Evolutionary conservation across 2,797 vertebrate genomes (phyloP).

Genomic region (Phoeniculus purpureus): DNA sequence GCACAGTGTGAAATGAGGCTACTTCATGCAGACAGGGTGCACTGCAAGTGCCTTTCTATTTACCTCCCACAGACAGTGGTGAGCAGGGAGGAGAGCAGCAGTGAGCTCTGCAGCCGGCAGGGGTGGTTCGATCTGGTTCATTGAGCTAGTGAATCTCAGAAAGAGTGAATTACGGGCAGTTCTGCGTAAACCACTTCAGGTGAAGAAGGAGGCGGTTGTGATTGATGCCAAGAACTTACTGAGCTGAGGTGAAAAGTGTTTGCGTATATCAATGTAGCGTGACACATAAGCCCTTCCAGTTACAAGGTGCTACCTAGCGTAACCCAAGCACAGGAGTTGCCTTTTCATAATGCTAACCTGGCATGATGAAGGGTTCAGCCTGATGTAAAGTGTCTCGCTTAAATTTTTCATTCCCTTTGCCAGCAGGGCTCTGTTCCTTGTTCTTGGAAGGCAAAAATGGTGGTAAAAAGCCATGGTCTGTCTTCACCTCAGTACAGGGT

Average conservation of each 20-base stretch:
- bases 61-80: background rate
- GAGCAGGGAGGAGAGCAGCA: background rate
- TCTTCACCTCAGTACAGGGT: background rate
- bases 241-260: constrained; percentile 72
- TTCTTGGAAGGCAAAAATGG: background rate
- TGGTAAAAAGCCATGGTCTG: background rate
- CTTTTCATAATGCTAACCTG: background rate
- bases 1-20: background rate
- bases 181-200: constrained; percentile 71
- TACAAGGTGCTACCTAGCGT: constrained; percentile 50
- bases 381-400: background rate
- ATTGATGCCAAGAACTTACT: constrained; percentile 67
- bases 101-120: background rate
- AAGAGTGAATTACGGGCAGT: constrained; percentile 58
- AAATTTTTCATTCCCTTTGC: constrained; percentile 39
- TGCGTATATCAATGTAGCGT: constrained; percentile 70
- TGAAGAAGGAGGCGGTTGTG: constrained; percentile 62
- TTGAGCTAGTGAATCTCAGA: constrained; percentile 32
- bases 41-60: background rate
- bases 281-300: constrained; percentile 59
- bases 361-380: constrained; percentile 1
- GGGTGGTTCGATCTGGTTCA: constrained; percentile 50
- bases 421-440: background rate
- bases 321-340: background rate
- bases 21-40: background rate